These are phyloP conservation scores for Eumacrocentrus americanus DNA, from an alignment of 2,888 invertebrate genomes.

Conservation along the genomic window DNA sequence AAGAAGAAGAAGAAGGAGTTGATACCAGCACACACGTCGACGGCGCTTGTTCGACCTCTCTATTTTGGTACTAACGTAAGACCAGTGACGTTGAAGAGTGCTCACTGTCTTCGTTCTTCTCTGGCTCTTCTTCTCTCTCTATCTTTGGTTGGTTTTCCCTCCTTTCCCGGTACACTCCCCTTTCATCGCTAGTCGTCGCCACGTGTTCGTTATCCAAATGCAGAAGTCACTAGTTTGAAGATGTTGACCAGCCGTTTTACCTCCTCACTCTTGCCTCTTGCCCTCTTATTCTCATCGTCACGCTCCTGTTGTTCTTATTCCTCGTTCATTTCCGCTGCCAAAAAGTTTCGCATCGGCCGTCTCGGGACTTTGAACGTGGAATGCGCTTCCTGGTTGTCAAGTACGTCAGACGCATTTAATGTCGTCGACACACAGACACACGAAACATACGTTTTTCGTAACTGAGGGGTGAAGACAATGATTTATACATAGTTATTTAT, in stretches of 20 bases:
- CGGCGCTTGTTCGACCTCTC: conserved; percentile 33
- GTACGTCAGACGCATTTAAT: conserved; percentile 31
- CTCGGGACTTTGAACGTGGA: conserved; percentile 24
- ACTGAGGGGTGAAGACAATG: neutral
- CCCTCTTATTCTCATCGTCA: neutral
- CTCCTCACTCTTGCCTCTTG: neutral
- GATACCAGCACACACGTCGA: conserved; percentile 13
- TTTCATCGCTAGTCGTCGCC: conserved; percentile 14
- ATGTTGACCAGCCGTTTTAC: conserved; percentile 13
- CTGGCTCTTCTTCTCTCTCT: neutral
- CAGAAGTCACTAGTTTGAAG: conserved; percentile 14
- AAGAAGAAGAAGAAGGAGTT: neutral
- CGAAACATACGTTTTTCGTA: neutral
- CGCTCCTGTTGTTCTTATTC: conserved; percentile 11
- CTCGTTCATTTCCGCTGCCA: conserved; percentile 17
- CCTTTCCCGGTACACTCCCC: conserved; percentile 7
- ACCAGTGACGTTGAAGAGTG: conserved; percentile 14
- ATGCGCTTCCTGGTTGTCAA: conserved; percentile 38
- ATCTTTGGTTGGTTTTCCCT: conserved; percentile 5
- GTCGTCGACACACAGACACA: neutral
- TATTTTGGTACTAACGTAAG: conserved; percentile 36
- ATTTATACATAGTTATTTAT: neutral
- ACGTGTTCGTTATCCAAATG: conserved; percentile 30
- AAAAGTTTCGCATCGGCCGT: conserved; percentile 23
- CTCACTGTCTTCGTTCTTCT: neutral